Evolutionary conservation across 2,113 vertebrate species (phyloP), one percentile per base, ranked within the genome.

Genomic region (Chaetops frenatus): DNA sequence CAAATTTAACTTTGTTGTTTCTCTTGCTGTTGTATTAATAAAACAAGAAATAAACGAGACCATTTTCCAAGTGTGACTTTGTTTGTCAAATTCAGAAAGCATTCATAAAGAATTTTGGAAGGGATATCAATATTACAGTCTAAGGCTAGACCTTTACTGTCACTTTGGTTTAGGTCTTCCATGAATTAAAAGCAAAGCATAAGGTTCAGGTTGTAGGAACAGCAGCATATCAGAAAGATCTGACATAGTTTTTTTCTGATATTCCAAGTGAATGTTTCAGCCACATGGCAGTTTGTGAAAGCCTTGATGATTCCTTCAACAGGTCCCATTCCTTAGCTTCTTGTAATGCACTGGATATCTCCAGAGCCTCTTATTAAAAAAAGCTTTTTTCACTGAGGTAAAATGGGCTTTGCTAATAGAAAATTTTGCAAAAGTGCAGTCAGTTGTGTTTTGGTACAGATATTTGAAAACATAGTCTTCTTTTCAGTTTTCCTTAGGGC

Each of bases 401-500:
- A 86, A 86, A 76, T 66, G 47, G 20, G 25, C 62, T 92, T 90
- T 93, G 51, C 51, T 94, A 92, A 92, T 60, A 88, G 60, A 54
- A 88, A 88, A 90, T 58, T 82, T 89, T 53, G 71, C 44, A 88
- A 70, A 90, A 81, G 56, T 86, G 79, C 61, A 73, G 27, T 94
- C 66, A 83, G 19, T 29, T 93, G 87, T 23, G 35, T 77, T 86
- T 62, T 77, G 38, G 56, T 88, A 70, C 24, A 29, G 81, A 38
- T 83, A 90, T 92, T 81, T 90, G 79, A 88, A 94, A 88, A n/a
- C 44, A 31, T 86, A 66, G 28, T 61, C 91, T 86, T 70, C 64
- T 44, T 92, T 83, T 92, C 70, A 51, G 35, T 73, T 95, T 90
- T 90, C 50, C 71, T 93, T 25, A 35, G 56, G 76, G 92, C 82